Evolutionary conservation across 1,140 invertebrate species (phyloP), one percentile per base, ranked within the genome.

Genomic region (Oscheius sp.): DNA sequence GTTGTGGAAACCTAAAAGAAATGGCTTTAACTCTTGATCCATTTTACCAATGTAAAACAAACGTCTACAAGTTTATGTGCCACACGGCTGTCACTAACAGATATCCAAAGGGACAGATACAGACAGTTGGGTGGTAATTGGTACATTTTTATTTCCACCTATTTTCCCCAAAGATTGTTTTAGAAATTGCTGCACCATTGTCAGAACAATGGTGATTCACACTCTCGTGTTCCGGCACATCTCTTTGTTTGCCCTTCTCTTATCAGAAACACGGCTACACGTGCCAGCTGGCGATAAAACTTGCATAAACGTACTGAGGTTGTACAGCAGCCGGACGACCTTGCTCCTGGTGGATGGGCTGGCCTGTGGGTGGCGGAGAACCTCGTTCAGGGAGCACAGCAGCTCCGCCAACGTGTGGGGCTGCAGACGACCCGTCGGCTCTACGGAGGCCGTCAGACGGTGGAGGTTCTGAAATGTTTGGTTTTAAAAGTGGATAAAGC

Each of bases 1-100:
- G 46, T 76, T 76, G 52, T 10, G 28, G n/a, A 4, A 58, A 18
- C 3, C 45, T 29, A 68, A 29, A 2, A 68, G 20, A 42, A 26
- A 1, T 20, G 10, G n/a, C 38, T 52, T 13, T 42, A 59, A 67
- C 36, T 63, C 7, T 31, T 15, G 15, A 59, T 23, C 10, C 15
- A 23, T 59, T 59, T n/a, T n/a, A n/a, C 64, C 58, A 62, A 18
- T 20, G 26, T 10, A 38, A 42, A 42, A 23, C n/a, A 38, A 20
- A 67, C n/a, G 20, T 38, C 20, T 29, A 62, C 18, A 29, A 62
- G 59, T 32, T 7, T 62, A 28, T 23, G n/a, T n/a, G n/a, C n/a
- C n/a, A n/a, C n/a, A n/a, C n/a, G n/a, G n/a, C n/a, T n/a, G n/a
- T n/a, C n/a, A n/a, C n/a, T n/a, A n/a, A n/a, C n/a, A n/a, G n/a